Conservation (phyloP, 2,888 invertebrate genomes). For the Ophion ellenae region DNA sequence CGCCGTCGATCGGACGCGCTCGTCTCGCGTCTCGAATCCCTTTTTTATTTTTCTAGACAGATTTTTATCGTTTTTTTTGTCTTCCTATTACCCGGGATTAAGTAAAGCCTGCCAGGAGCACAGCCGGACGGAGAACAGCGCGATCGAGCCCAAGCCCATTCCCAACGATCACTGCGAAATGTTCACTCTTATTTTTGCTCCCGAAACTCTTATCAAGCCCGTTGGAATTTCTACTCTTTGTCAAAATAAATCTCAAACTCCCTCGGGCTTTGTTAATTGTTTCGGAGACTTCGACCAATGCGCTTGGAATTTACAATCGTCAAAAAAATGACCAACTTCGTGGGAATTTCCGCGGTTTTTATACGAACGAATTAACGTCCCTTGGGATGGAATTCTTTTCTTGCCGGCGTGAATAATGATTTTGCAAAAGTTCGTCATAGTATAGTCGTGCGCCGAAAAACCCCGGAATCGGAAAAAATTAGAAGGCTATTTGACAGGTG, state of each 20-base stretch:
- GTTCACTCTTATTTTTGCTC: background rate
- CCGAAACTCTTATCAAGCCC: background rate
- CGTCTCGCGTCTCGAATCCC: background rate
- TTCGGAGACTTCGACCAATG: background rate
- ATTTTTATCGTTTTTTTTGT: constrained; percentile 5
- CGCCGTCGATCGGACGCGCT: constrained; percentile 17
- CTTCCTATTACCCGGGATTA: constrained; percentile 32
- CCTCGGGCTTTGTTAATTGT: background rate
- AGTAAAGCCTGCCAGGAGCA: constrained; percentile 54
- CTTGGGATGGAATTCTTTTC: background rate
- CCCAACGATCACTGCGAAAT: background rate
- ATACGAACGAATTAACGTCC: no score
- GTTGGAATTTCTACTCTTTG: background rate
- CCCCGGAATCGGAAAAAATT: no score
- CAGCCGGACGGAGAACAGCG: background rate
- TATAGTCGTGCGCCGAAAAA: no score
- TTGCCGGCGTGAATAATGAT: no score
- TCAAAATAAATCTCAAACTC: constrained; percentile 15
- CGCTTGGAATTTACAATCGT: background rate
- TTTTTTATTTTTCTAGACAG: constrained; percentile 24
- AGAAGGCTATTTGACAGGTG: no score
- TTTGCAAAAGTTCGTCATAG: no score
- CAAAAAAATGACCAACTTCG: no score
- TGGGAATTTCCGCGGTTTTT: no score
- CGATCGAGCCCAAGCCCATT: background rate